Base-by-base conservation (phyloP, 2,113 vertebrate genomes). In the Calidris pugnax region DNA sequence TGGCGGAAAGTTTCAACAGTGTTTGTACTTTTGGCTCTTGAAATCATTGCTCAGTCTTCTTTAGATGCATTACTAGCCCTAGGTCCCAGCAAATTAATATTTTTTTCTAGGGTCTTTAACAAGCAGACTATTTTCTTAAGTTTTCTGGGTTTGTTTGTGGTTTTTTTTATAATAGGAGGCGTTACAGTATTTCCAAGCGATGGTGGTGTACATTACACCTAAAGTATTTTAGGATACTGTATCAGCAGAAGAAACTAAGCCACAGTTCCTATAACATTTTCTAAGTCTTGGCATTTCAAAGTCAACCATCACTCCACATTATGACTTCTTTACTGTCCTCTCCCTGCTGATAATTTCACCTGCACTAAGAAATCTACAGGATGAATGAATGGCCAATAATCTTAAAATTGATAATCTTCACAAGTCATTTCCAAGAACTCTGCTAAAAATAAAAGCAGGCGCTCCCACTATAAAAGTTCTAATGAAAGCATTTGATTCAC, bases 71-170 rank as follows among this genome's bases (percentile, higher is more conserved):
- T 41, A 53, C 50, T 24, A 87, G 0, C 2, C 12, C 15, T 47
- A 84, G 7, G 68, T 32, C 7, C 17, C 19, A 48, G 14, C 3
- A 89, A 77, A 17, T 53, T 48, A 1, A 1, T 41, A 5, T 21
- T 60, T 43, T 85, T 69, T 37, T 15, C 8, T 53, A 13, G 6
- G 48, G 5, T 81, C 32, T 91, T 80, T 75, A 87, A 73, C 8
- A 68, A 62, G 27, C 3, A 59, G 10, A 28, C 4, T 64, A 13
- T 69, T 87, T 69, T 63, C 10, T 0, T 35, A 82, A 20, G 6
- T 14, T 0, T 0, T 14, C 4, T n/a, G 51, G 51, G 27, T 53
- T 30, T 30, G 53, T 55, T 10, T 16, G 51, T 30, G 50, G 13
- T 21, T 22, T 45, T 22, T 48, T 48, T 48, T 48, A 27, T 9